Evolutionary conservation across 2,113 vertebrate genomes (phyloP).

Genomic region (Monarcha castaneiventris): DNA sequence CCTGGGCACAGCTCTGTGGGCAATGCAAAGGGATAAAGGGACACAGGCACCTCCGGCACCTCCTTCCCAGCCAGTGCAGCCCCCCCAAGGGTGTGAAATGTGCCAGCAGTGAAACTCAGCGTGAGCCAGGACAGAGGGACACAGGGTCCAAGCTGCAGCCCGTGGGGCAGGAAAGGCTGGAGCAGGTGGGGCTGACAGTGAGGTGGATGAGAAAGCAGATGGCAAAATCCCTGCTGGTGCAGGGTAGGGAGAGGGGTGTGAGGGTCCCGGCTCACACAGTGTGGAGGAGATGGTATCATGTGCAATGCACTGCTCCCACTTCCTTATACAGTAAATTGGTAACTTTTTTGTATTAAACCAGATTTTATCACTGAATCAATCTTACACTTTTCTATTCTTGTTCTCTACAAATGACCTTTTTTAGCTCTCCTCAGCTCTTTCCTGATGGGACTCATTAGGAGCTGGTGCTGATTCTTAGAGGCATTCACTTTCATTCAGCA

Average conservation of each 20-base stretch:
- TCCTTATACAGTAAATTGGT: conserved; percentile 70
- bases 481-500: conserved; percentile 59
- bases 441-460: conserved; percentile 69
- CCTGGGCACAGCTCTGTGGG: not conserved
- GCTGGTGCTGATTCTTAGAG: conserved; percentile 43
- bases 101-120: rapidly evolving
- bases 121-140: not conserved
- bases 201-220: not conserved
- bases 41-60: not conserved
- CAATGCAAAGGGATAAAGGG: not conserved
- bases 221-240: not conserved
- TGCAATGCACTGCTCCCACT: conserved; percentile 4
- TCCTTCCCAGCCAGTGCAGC: not conserved
- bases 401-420: conserved; percentile 65
- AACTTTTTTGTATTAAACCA: conserved; percentile 60
- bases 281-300: not conserved
- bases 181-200: not conserved
- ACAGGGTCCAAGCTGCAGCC: not conserved
- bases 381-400: conserved; percentile 64
- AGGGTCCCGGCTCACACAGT: not conserved
- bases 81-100: not conserved
- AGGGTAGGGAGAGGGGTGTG: not conserved
- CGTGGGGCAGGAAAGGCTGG: not conserved
- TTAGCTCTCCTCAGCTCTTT: conserved; percentile 59
- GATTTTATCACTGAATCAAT: conserved; percentile 56